Percentiles rank a stretch among this genome's conserved stretches.
Evolutionary conservation across 2,113 vertebrate genomes (phyloP).

Genomic region (Daphoenositta chrysoptera): DNA sequence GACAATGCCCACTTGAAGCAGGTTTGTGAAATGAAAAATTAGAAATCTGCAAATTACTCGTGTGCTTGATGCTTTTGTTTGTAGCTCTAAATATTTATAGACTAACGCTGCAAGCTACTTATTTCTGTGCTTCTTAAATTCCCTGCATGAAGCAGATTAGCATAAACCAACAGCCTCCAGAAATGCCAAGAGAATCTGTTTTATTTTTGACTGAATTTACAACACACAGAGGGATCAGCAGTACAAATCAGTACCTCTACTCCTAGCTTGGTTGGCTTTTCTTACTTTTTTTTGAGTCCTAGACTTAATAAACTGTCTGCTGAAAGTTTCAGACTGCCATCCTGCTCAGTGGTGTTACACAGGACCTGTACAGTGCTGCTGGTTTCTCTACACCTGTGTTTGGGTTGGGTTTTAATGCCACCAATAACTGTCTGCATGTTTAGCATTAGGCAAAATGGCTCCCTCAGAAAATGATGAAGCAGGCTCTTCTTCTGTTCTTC

Average conservation of each 20-base stretch:
- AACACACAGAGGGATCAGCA: not conserved
- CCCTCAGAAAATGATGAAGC: not conserved
- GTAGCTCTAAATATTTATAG: not conserved
- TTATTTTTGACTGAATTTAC: not conserved
- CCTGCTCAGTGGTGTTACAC: not conserved
- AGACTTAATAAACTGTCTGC: not conserved
- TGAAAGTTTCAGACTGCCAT: not conserved
- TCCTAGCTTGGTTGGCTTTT: not conserved
- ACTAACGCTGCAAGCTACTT: not conserved
- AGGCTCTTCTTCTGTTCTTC: not conserved
- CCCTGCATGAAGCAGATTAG: not conserved
- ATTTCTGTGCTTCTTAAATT: not conserved
- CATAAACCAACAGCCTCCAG: not conserved
- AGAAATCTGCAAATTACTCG: not conserved
- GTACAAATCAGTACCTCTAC: not conserved
- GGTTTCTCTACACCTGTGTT: not conserved
- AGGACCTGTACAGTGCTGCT: not conserved
- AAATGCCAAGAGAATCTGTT: not conserved
- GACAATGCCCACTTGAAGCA: slow-evolving; percentile 87
- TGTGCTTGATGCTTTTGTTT: not conserved
- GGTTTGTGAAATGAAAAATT: slow-evolving; percentile 69
- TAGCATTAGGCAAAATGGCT: not conserved
- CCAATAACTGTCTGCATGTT: not conserved
- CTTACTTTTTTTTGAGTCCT: not conserved
- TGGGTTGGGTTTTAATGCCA: not conserved